A percentile compares a stretch with the other conserved stretches of the same genome.
phyloP scores from a whole-genome alignment of 2,113 vertebrate genomes.

The Epinephelus lanceolatus region DNA sequence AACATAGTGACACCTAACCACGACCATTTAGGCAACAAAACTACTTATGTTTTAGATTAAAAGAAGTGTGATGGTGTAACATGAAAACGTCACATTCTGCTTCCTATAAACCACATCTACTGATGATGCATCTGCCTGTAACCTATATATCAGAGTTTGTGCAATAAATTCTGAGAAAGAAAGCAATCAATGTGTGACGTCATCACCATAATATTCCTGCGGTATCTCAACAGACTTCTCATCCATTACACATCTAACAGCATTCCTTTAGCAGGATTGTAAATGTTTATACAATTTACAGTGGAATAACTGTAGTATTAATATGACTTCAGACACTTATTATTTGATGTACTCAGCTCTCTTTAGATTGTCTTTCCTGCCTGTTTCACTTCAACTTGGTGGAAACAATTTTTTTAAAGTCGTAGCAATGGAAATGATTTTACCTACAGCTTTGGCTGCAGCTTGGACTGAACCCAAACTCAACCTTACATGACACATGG shows the following conservation, averaged over 20 bases:
- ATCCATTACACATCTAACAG: background rate
- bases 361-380: background rate
- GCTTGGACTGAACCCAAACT: background rate
- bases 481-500: background rate
- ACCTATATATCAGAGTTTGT: no score
- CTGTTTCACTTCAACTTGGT: background rate
- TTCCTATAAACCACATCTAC: no score
- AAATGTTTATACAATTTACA: background rate
- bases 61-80: no score
- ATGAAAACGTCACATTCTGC: no score
- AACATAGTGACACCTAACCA: no score
- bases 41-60: no score
- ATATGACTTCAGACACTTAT: background rate
- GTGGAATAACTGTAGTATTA: background rate
- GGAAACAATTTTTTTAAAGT: background rate
- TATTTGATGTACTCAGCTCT: background rate
- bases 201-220: background rate
- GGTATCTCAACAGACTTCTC: background rate
- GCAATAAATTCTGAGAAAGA: no score
- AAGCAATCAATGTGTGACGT: no score
- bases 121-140: no score
- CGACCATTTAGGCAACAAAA: no score
- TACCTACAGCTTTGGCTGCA: background rate
- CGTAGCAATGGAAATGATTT: background rate
- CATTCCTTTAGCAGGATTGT: background rate